Conservation (phyloP, 2,113 vertebrate genomes). For the Synodontis membranacea region DNA sequence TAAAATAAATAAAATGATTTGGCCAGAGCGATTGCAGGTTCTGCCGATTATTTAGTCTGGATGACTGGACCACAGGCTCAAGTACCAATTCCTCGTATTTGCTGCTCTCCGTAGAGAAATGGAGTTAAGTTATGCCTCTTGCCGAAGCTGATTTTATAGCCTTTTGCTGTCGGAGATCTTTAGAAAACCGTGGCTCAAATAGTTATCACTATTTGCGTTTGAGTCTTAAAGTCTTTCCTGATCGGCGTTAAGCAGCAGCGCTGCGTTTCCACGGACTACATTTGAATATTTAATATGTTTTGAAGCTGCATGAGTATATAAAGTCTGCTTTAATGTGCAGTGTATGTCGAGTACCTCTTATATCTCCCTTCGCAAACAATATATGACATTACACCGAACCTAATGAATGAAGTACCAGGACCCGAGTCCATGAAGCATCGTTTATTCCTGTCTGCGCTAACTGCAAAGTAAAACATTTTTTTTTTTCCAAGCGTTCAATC, state of each 20-base stretch:
- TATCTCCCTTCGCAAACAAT: not conserved
- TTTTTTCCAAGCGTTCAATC: not conserved
- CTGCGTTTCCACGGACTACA: not conserved
- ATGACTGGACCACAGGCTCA: slow-evolving; percentile 24
- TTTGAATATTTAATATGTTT: slow-evolving; percentile 27
- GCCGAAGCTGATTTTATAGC: not conserved
- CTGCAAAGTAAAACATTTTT: not conserved
- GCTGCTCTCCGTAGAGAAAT: slow-evolving; percentile 28
- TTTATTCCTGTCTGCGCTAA: not conserved
- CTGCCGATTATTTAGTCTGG: slow-evolving; percentile 23
- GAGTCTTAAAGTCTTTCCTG: not conserved
- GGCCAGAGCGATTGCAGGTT: slow-evolving; percentile 12
- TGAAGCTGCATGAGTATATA: slow-evolving; percentile 20
- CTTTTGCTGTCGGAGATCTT: slow-evolving; percentile 1
- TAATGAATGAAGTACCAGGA: slow-evolving; percentile 15
- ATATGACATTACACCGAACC: not conserved
- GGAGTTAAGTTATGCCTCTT: not conserved
- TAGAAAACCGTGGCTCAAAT: not conserved
- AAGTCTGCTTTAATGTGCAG: not conserved
- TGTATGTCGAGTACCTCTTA: not conserved
- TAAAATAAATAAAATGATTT: not conserved
- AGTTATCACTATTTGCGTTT: not conserved
- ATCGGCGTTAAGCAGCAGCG: slow-evolving; percentile 7
- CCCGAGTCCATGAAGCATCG: not conserved
- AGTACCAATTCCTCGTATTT: slow-evolving; percentile 25